phyloP scores from a whole-genome alignment of 2,113 vertebrate species.

The Genyomyrus donnyi region DNA sequence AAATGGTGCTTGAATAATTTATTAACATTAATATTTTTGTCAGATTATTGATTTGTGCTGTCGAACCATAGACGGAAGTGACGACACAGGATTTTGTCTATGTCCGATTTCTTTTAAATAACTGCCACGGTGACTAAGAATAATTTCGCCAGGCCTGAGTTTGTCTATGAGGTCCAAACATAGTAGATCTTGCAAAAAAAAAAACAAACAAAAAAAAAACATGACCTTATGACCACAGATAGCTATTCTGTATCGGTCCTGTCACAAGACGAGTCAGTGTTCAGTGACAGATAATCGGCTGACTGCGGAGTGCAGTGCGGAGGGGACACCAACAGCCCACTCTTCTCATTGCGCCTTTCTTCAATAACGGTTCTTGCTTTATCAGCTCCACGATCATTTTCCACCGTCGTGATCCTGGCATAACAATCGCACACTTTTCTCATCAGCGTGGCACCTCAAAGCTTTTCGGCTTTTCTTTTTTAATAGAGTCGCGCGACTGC shows the following conservation, averaged over 20 bases:
- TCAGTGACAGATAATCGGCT: not conserved
- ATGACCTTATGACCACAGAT: not conserved
- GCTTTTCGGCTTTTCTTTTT: too few relatives aligned
- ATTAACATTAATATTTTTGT: not conserved
- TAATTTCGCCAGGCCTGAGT: not conserved
- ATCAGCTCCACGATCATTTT: not conserved
- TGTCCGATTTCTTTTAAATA: not conserved
- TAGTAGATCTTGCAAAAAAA: not conserved
- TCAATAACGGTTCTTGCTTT: not conserved
- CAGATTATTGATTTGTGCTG: not conserved
- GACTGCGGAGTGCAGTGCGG: not conserved
- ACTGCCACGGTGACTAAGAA: not conserved
- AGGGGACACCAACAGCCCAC: not conserved
- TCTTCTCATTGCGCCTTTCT: not conserved
- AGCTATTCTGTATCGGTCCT: not conserved
- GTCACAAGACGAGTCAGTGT: not conserved
- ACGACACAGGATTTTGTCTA: not conserved
- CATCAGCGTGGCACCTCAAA: not conserved
- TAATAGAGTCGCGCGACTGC: not conserved
- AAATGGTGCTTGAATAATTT: not conserved
- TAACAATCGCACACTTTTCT: not conserved
- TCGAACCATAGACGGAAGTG: not conserved
- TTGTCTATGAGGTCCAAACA: not conserved
- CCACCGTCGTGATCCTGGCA: not conserved
- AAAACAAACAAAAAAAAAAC: not conserved